Base-by-base conservation (phyloP, 2,888 invertebrate species). In the Rugalucina vietnamica region DNA sequence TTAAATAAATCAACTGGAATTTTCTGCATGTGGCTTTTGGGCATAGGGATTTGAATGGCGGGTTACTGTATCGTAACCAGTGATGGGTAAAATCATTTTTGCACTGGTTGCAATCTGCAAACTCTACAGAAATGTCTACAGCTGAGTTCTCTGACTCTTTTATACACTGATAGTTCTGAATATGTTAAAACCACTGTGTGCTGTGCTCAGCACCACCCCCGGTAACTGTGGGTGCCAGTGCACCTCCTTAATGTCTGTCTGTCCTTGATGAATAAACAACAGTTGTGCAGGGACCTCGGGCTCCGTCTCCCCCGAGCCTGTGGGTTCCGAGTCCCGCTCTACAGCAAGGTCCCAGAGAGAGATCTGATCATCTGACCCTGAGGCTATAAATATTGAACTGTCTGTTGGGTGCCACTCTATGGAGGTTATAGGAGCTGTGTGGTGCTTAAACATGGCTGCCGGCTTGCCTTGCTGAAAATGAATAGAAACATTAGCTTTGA, bases 221-320 rank as follows among this genome's bases (percentile, higher is more conserved):
- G 99, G 97, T 87, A 99, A 96, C 95, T 99, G 99, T 36, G 97
- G 97, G 95, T 99, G 99, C 99, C 99, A 99, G 94, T 99, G 99
- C 39, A 99, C 95, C 96, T 99, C 99, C 95, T 99, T 99, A 79
- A 99, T 97, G 94, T 99, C 99, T 81, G 97, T 97, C 95, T 99
- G 99, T 60, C 99, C 99, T 96, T 99, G 98, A 94, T 99, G 99
- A 90, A 99, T 98, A 95, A 99, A 99, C 86, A 99, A 95, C 72
- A 99, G 95, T 95, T 99, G 99, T 0, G 99, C 98, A 36, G 99
- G 99, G 95, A 93, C 93, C 73, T 93, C 93, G 1, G 91, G 91
- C 73, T 93, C 93, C 18, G 74, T 43, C 32, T 82, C 81, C 0
- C 81, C 83, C 4, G 90, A 87, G 18, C 85, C 88, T 3, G 82